phyloP scores from a whole-genome alignment of 2,888 invertebrate species.

The Eupithecia subumbrata region DNA sequence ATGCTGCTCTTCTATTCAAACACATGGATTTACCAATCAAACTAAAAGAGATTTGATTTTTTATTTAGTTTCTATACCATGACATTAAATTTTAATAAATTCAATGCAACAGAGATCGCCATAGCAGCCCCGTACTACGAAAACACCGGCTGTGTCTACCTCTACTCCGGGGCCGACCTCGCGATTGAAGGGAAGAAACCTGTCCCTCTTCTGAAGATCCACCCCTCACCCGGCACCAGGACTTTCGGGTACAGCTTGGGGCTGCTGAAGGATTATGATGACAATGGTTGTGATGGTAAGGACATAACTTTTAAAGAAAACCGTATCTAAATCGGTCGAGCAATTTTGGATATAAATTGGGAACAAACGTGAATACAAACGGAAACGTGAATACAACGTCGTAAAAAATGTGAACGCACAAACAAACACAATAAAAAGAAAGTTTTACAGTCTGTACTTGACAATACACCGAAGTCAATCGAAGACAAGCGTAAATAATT shows the following conservation, averaged over 20 bases:
- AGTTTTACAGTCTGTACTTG: too few species aligned
- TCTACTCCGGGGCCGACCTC: conserved; percentile 60
- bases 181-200: conserved; percentile 26
- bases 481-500: too few species aligned
- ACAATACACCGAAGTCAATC: too few species aligned
- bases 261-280: conserved; percentile 50
- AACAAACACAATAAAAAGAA: too few species aligned
- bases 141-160: conserved; percentile 62
- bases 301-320: background rate
- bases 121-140: conserved; percentile 66
- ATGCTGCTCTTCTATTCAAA: too few species aligned
- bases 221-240: conserved; percentile 27
- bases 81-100: background rate
- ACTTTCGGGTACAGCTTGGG: conserved; percentile 61
- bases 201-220: conserved; percentile 50
- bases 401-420: too few species aligned
- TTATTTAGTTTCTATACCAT: too few species aligned
- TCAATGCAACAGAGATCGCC: conserved; percentile 60
- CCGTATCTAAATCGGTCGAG: background rate
- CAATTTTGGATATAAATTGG: background rate
- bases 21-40: too few species aligned
- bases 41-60: too few species aligned
- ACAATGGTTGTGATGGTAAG: conserved; percentile 65
- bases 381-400: too few species aligned
- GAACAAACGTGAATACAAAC: too few species aligned